Evolutionary conservation across 2,113 vertebrate genomes (phyloP), one percentile per base, ranked within the genome.

Genomic region (Sciurus niger): DNA sequence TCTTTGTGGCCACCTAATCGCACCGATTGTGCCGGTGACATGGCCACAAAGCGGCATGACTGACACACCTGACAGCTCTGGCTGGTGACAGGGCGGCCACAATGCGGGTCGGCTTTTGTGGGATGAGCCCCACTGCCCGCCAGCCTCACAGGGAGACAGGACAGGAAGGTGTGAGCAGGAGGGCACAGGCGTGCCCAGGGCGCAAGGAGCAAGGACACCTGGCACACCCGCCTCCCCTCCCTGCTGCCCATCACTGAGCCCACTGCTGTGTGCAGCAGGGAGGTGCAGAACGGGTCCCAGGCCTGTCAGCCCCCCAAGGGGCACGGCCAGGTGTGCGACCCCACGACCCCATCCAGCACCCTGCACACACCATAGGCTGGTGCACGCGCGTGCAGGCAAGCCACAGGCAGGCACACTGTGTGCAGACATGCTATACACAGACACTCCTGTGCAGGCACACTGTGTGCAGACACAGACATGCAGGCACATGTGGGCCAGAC

Each of bases 21-120:
- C 97, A 97, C 98, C 0, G 96, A 99, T 98, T 98, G 97, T 98
- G 98, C 85, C 90, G 53, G 96, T 99, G 98, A 98, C 98, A 98
- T 55, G 86, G 88, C 96, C 98, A 98, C 98, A 98, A 99, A 98
- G 91, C 98, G 4, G 89, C 97, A 93, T 98, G 98, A 98, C 98
- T 98, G 98, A 98, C 96, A 63, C 98, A 98, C 98, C 98, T 98
- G 98, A 98, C 98, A 98, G 98, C 98, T 98, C 97, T 96, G 98
- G 98, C 98, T 98, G 83, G 97, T 95, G 98, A 98, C 97, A 98
- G 96, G 97, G 97, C 4, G 43, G 95, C 97, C 97, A 98, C 98
- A 98, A 98, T 92, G 98, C 94, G 84, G 95, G 84, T 95, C 90
- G n/a, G 97, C 95, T 97, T 98, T 97, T 98, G 98, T 98, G 96